Evolutionary conservation across 2,113 vertebrate genomes (phyloP).

Genomic region (Percina caprodes): DNA sequence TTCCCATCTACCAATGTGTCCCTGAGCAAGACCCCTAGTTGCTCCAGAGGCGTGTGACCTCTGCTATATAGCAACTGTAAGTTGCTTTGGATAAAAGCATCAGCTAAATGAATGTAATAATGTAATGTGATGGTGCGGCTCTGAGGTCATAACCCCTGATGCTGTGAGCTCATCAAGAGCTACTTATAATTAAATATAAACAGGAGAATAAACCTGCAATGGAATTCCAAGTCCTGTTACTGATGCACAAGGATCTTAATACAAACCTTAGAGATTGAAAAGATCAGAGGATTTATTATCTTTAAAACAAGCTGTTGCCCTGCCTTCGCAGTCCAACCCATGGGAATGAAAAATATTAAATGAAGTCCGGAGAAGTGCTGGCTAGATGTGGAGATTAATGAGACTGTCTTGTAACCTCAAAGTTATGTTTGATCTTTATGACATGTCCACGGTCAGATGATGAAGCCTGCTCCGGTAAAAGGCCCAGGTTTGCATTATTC

Average conservation of each 20-base stretch:
- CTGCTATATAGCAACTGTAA: too few species aligned
- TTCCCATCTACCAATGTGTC: too few species aligned
- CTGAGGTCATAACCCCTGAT: not conserved
- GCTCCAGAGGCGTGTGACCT: too few species aligned
- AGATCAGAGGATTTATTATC: not conserved
- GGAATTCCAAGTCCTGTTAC: not conserved
- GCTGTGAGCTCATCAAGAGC: not conserved
- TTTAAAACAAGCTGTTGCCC: slow-evolving; percentile 2
- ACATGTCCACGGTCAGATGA: not conserved
- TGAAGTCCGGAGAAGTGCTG: slow-evolving; percentile 3
- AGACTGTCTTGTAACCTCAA: not conserved
- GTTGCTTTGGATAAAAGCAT: too few species aligned
- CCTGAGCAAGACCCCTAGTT: too few species aligned
- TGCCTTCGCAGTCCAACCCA: not conserved
- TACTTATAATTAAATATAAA: slow-evolving; percentile 49
- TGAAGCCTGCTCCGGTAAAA: not conserved
- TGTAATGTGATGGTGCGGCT: not conserved
- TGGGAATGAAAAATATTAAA: not conserved
- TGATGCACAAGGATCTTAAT: not conserved
- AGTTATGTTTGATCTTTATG: not conserved
- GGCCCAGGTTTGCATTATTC: not conserved
- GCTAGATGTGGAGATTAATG: not conserved
- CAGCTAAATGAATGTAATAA: too few species aligned
- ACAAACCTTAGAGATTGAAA: not conserved
- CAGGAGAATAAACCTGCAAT: not conserved